phyloP scores from a whole-genome alignment of 1,140 invertebrate species.

The Trichomalopsis sarcophagae region DNA sequence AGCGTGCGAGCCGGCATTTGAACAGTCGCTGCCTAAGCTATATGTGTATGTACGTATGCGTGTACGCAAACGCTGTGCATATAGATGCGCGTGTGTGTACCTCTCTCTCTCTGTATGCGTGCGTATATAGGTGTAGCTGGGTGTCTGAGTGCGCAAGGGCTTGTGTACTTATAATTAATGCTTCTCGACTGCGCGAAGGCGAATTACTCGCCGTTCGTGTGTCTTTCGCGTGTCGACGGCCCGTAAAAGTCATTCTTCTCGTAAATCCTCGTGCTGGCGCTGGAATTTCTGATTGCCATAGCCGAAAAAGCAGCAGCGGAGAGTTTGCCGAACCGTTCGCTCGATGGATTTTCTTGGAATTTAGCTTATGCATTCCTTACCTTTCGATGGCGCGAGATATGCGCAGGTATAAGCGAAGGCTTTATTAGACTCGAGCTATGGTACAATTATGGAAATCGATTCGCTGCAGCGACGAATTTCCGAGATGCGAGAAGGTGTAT shows the following conservation, averaged over 20 bases:
- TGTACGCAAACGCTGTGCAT: slow-evolving; percentile 9
- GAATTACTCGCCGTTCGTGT: background rate
- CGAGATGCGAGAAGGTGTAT: too few relatives aligned
- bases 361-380: too few relatives aligned
- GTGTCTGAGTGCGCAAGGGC: background rate
- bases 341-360: background rate
- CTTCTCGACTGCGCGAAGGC: slow-evolving; percentile 5
- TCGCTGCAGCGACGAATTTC: background rate
- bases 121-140: too few relatives aligned
- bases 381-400: too few relatives aligned
- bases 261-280: background rate
- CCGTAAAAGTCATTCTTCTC: slow-evolving; percentile 36
- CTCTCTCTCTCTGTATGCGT: background rate
- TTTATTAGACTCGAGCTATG: background rate
- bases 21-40: slow-evolving; percentile 15
- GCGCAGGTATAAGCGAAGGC: background rate
- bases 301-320: background rate
- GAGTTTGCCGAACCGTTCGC: background rate
- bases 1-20: slow-evolving; percentile 30
- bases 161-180: slow-evolving; percentile 40
- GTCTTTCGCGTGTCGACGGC: slow-evolving; percentile 7
- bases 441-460: background rate
- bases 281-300: slow-evolving; percentile 39
- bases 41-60: background rate
- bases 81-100: background rate